A percentile compares a stretch with the other conserved stretches of the same genome.
Evolutionary conservation across 2,113 vertebrate species (phyloP).

Genomic region (Riparia riparia): DNA sequence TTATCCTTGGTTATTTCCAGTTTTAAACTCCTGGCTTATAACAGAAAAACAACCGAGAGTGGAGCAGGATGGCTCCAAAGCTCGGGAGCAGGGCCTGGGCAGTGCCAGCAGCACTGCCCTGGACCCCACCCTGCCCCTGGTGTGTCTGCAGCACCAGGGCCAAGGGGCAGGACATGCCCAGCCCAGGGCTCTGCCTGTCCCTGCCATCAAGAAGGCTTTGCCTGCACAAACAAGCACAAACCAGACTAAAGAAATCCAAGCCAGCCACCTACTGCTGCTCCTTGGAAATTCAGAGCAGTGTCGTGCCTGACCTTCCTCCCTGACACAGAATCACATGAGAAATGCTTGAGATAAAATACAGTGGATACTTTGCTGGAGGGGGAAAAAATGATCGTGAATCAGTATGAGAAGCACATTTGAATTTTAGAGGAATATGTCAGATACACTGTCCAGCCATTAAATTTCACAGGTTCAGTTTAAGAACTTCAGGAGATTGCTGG

Average conservation of each 20-base stretch:
- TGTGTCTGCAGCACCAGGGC: not conserved
- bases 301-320: not conserved
- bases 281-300: conserved; percentile 55
- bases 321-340: not conserved
- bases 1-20: not conserved
- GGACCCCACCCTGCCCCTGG: rapidly evolving
- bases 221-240: not conserved
- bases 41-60: not conserved
- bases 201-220: not conserved
- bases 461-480: conserved; percentile 53
- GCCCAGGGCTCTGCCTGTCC: not conserved
- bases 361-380: not conserved
- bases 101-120: not conserved
- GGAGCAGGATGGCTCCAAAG: not conserved
- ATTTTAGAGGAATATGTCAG: conserved; percentile 22
- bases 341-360: not conserved
- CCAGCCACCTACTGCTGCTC: conserved; percentile 69
- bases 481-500: conserved; percentile 55
- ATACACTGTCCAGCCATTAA: conserved; percentile 10
- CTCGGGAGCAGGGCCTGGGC: not conserved
- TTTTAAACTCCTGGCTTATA: not conserved
- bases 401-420: not conserved
- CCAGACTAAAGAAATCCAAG: conserved; percentile 61
- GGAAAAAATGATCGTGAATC: not conserved
- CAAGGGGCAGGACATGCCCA: not conserved